Percentiles rank a stretch among this genome's conserved stretches.
These are phyloP conservation scores for Dermolepida albohirtum DNA, from an alignment of 2,888 invertebrate species.

Conservation along the genomic window DNA sequence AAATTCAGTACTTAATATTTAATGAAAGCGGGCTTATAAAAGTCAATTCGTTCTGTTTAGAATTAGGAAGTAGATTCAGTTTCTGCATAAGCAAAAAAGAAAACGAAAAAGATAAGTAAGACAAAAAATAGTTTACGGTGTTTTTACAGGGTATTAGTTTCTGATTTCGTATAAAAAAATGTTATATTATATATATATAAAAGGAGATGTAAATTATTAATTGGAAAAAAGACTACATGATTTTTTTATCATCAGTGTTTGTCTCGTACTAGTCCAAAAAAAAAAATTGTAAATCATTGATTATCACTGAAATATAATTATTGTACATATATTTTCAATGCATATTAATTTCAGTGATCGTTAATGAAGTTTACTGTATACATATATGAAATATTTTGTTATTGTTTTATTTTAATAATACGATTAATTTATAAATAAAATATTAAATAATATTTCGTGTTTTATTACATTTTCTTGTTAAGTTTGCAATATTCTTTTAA, in stretches of 20 bases:
- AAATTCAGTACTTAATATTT: background rate
- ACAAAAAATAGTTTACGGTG: background rate
- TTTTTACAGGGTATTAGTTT: slow-evolving; percentile 42
- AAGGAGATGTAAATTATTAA: slow-evolving; percentile 12
- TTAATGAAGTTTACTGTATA: background rate
- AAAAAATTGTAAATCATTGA: slow-evolving; percentile 41
- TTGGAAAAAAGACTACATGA: no score
- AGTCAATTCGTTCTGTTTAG: slow-evolving; percentile 9
- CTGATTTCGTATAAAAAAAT: slow-evolving; percentile 8
- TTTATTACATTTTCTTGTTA: slow-evolving; percentile 12
- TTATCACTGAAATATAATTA: slow-evolving; percentile 9
- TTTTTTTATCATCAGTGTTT: slow-evolving; percentile 55
- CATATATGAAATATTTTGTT: slow-evolving; percentile 46
- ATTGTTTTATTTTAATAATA: slow-evolving; percentile 49
- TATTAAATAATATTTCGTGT: slow-evolving; percentile 28
- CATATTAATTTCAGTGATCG: slow-evolving; percentile 4
- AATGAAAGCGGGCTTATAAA: slow-evolving; percentile 6
- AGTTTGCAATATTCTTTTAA: no score
- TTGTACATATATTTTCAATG: slow-evolving; percentile 13
- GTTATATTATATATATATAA: slow-evolving; percentile 1
- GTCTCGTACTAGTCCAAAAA: slow-evolving; percentile 60
- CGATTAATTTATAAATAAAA: slow-evolving; percentile 49
- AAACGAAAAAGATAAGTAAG: background rate
- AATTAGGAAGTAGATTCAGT: slow-evolving; percentile 27
- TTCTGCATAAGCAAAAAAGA: background rate